Base-by-base conservation (phyloP, 2,797 vertebrate genomes). In the Tympanoctomys barrerae region DNA sequence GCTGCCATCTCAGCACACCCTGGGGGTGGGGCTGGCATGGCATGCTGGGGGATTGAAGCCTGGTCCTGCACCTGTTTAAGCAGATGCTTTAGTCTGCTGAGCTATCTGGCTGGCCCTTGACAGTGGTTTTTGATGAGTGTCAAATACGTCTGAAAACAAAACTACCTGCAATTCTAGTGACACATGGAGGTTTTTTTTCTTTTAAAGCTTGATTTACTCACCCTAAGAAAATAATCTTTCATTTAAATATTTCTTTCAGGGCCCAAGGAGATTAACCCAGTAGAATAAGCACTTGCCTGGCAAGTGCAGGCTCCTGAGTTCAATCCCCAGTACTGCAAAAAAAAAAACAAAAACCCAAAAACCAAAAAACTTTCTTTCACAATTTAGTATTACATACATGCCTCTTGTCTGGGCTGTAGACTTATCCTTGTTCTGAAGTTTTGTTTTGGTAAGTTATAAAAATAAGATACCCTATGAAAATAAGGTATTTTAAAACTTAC, bases 101-200 rank as follows among this genome's bases (percentile, higher is more conserved):
- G 46, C 46, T 52, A 52, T 52, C 52, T 14, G 52, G 52, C 52
- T 13, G 52, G 52, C 52, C 52, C 12, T 52, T 13, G 12, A 11
- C 21, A 59, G 42, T 39, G 39, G 64, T 49, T 95, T 94, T 73
- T 86, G 39, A 95, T 12, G 33, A 26, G 54, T 4, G 75, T 87
- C 79, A 36, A 94, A 96, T 92, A 78, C 54, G 3, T 79, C 28
- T 77, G 78, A 96, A 78, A 54, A 87, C 42, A 90, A 88, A 94
- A 71, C 54, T 70, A 84, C 57, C 59, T 84, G 59, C 42, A 86
- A 82, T 86, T 66, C 64, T 75, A 70, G 19, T 89, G 46, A 90
- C 31, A 39, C 39, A 39, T 95, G 33, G 57, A 42, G 24, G 46
- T 71, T 54, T 92, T 13, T 54, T 92, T 13, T 5, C 26, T 36